Conservation (phyloP, 1,140 invertebrate genomes). For the Drosophila kepulauana region DNA sequence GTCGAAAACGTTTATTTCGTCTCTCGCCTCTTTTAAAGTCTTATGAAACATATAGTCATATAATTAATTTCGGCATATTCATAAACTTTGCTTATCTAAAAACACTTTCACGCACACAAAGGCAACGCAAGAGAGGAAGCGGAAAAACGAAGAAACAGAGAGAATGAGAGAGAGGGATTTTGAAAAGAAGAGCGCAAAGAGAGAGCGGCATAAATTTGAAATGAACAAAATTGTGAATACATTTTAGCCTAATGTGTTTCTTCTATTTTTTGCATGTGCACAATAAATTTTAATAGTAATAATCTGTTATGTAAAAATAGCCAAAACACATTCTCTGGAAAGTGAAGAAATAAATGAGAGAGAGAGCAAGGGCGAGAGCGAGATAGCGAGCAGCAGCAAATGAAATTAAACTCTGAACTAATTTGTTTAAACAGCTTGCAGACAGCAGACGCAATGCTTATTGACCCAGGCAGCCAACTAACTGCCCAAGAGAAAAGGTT, state of each 20-base stretch:
- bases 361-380: constrained; percentile 24
- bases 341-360: not conserved
- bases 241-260: constrained; percentile 47
- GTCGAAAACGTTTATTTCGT: constrained; percentile 1
- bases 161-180: not conserved
- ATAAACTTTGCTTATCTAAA: constrained; percentile 74
- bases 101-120: constrained; percentile 35
- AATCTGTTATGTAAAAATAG: constrained; percentile 32
- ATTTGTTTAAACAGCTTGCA: constrained; percentile 62
- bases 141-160: too few species aligned
- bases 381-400: constrained; percentile 34
- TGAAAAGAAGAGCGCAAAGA: not conserved
- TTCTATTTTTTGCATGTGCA: constrained; percentile 35
- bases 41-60: constrained; percentile 51
- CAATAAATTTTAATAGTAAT: constrained; percentile 13
- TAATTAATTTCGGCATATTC: constrained; percentile 64
- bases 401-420: constrained; percentile 78
- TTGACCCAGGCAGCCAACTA: not conserved
- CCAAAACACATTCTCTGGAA: not conserved
- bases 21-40: not conserved
- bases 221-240: constrained; percentile 45
- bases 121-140: not conserved
- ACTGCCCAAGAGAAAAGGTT: constrained; percentile 54
- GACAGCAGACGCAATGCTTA: constrained; percentile 20
- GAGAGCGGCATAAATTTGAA: constrained; percentile 41